Conservation (phyloP, 2,888 invertebrate species). For the Bombylius discolor region DNA sequence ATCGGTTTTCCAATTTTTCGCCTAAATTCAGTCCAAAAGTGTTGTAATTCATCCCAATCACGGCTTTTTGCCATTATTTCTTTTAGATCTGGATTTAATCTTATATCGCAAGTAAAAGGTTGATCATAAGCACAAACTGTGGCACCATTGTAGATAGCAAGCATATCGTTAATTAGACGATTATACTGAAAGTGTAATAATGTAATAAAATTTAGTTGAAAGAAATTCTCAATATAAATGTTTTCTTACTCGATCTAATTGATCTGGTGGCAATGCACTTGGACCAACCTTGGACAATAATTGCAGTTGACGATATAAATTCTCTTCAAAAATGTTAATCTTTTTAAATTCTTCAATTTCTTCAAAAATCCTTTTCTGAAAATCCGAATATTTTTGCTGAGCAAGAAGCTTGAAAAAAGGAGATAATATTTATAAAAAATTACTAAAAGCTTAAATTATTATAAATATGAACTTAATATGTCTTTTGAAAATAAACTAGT, state of each 20-base stretch:
- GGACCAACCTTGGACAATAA: slow-evolving; percentile 70
- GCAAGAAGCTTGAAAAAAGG: slow-evolving; percentile 50
- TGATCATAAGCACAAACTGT: slow-evolving; percentile 75
- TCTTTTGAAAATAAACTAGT: no score
- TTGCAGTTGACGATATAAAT: slow-evolving; percentile 57
- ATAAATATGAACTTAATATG: no score
- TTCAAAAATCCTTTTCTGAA: slow-evolving; percentile 67
- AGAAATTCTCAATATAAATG: no score
- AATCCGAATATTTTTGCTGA: slow-evolving; percentile 67
- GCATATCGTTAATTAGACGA: slow-evolving; percentile 75
- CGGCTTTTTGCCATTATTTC: slow-evolving; percentile 65
- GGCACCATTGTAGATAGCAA: slow-evolving; percentile 73
- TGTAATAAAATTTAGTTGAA: no score
- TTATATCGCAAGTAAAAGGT: slow-evolving; percentile 67
- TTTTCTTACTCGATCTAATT: slow-evolving; percentile 61
- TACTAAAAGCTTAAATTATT: no score
- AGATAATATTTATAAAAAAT: slow-evolving; percentile 23
- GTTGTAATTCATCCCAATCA: slow-evolving; percentile 79
- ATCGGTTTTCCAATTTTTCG: slow-evolving; percentile 69
- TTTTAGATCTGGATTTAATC: slow-evolving; percentile 64
- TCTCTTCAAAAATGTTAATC: slow-evolving; percentile 52
- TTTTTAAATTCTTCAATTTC: slow-evolving; percentile 58
- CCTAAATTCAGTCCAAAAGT: slow-evolving; percentile 84
- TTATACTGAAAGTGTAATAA: slow-evolving; percentile 53
- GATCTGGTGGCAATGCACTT: slow-evolving; percentile 68